Evolutionary conservation across 2,113 vertebrate species (phyloP), one percentile per base, ranked within the genome.

Genomic region (Megaleporinus macrocephalus): DNA sequence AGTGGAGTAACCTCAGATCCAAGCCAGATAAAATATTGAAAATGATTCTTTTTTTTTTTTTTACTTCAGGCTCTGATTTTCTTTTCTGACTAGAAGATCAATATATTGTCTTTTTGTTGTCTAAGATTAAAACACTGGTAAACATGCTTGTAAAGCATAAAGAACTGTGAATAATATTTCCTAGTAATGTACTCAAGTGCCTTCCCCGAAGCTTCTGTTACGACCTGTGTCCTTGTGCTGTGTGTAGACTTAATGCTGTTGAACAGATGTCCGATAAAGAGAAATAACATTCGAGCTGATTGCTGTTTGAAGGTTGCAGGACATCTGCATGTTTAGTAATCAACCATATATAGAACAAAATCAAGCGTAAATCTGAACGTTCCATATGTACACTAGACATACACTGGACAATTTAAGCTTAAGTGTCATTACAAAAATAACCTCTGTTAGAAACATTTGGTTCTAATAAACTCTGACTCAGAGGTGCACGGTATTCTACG

Each of bases 141-240:
- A 68, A 47, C 36, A 68, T 59, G 24, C 29, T 73, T 44, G 74
- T 53, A 30, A 53, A 20, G 36, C 49, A 66, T 49, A 14, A 53
- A 44, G 30, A 6, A 57, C 41, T 75, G 65, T 44, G 69, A 72
- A 30, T 47, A 57, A 15, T 68, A 70, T 68, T 61, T 61, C 33
- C 10, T 41, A 62, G 41, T 63, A 26, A 66, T 72, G 73, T 71
- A 41, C 61, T 63, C 33, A 55, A 80, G 65, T 84, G 78, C 72
- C 78, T 76, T 75, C 2, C 16, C 24, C 22, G 14, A 61, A 41
- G 20, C 20, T n/a, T 63, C 41, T 65, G 26, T 70, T 57, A 26
- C 3, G 10, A 9, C 7, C 0, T 80, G 57, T 73, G 53, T 33
- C 41, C 44, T n/a, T 63, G 18, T 79, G 76, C 29, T 57, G 49